Percentiles rank a stretch among this genome's conserved stretches.
Evolutionary conservation across 2,797 vertebrate species (phyloP).

Genomic region (Takifugu rubripes): DNA sequence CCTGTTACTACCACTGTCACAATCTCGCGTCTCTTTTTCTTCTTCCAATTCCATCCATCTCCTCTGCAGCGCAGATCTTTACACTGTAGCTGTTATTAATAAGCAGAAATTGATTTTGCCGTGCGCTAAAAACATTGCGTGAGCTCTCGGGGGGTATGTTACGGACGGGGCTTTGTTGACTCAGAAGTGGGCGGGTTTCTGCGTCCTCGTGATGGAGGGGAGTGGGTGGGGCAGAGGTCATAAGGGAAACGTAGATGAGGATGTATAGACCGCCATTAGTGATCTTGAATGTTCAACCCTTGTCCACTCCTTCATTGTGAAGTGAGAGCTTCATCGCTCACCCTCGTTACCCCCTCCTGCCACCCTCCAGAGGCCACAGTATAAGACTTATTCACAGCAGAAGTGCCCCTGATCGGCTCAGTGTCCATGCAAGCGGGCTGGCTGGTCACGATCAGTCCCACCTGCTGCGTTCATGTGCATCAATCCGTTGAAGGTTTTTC

Average conservation of each 20-base stretch:
- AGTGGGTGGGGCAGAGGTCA: slow-evolving; percentile 45
- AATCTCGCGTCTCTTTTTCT: slow-evolving; percentile 46
- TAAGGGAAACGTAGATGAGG: slow-evolving; percentile 58
- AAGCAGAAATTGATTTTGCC: slow-evolving; percentile 83
- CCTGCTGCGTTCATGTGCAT: slow-evolving; percentile 4
- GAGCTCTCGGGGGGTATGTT: slow-evolving; percentile 27
- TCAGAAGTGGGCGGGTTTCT: slow-evolving; percentile 22
- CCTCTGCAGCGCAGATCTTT: slow-evolving; percentile 76
- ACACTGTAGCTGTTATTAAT: slow-evolving; percentile 84
- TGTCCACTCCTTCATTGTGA: slow-evolving; percentile 40
- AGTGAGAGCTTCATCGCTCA: slow-evolving; percentile 59
- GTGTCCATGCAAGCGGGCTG: slow-evolving; percentile 32
- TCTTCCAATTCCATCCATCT: slow-evolving; percentile 56
- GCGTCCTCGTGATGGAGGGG: slow-evolving; percentile 45
- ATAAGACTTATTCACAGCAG: slow-evolving; percentile 70
- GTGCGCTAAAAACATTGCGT: slow-evolving; percentile 78
- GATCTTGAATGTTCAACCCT: slow-evolving; percentile 52
- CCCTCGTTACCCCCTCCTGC: slow-evolving; percentile 12
- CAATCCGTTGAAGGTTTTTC: too few species aligned
- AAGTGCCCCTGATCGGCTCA: slow-evolving; percentile 59
- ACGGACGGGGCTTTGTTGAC: slow-evolving; percentile 18
- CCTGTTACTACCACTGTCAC: slow-evolving; percentile 31
- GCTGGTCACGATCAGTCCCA: slow-evolving; percentile 30
- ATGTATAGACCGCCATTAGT: slow-evolving; percentile 59
- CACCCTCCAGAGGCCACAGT: slow-evolving; percentile 51